Evolutionary conservation across 2,888 invertebrate genomes (phyloP).

Genomic region (Cetonia aurata): DNA sequence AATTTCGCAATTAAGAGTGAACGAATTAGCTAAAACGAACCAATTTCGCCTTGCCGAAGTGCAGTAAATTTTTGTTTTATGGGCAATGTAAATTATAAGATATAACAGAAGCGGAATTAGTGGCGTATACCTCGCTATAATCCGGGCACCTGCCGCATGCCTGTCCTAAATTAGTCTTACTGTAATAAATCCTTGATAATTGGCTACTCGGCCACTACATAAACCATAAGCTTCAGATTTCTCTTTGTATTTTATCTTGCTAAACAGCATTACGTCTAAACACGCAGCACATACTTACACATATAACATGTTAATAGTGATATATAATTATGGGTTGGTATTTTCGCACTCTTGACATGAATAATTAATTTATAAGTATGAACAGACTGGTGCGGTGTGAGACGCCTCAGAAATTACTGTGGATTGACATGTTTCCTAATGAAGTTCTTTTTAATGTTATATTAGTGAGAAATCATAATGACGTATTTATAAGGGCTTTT

Average conservation of each 20-base stretch:
- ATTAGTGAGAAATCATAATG: no score
- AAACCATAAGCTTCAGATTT: conserved; percentile 63
- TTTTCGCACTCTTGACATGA: conserved; percentile 39
- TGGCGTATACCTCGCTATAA: conserved; percentile 60
- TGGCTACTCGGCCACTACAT: conserved; percentile 62
- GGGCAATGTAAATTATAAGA: conserved; percentile 47
- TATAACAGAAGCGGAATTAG: conserved; percentile 56
- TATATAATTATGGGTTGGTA: conserved; percentile 42
- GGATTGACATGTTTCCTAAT: no score
- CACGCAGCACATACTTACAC: conserved; percentile 1
- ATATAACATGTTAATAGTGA: conserved; percentile 37
- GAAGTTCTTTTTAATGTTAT: no score
- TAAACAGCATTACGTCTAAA: conserved; percentile 40
- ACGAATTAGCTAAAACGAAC: not conserved
- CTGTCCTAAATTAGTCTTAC: conserved; percentile 63
- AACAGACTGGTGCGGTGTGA: not conserved
- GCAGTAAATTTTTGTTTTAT: conserved; percentile 40
- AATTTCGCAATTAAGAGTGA: not conserved
- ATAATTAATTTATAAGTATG: conserved; percentile 34
- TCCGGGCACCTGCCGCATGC: conserved; percentile 63
- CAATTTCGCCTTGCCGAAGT: conserved; percentile 6
- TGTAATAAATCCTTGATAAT: conserved; percentile 66
- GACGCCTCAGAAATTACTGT: not conserved
- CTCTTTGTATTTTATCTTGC: conserved; percentile 50
- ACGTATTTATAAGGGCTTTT: no score